Percentiles rank a stretch among this genome's conserved stretches.
Conservation (phyloP, 2,113 vertebrate genomes). For the Pitta sordida region DNA sequence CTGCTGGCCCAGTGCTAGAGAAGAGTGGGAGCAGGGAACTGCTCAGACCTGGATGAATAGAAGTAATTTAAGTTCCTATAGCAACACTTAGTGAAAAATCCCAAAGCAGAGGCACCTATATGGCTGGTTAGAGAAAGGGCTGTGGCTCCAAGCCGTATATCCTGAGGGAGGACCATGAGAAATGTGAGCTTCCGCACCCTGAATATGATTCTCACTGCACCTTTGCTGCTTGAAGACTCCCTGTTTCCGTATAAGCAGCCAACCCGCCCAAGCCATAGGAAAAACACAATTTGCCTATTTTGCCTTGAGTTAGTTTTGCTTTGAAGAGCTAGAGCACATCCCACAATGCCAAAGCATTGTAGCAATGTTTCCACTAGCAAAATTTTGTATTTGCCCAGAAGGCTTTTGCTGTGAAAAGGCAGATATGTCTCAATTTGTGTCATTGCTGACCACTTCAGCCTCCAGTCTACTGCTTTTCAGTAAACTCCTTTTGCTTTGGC, state of each 20-base stretch:
- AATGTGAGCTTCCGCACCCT: not conserved
- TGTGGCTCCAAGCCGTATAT: not conserved
- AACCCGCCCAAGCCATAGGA: not conserved
- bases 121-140: not conserved
- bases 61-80: not conserved
- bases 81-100: not conserved
- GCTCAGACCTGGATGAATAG: not conserved
- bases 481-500: not conserved
- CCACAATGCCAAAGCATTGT: not conserved
- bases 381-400: not conserved
- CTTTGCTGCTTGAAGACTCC: not conserved
- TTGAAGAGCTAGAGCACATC: not conserved
- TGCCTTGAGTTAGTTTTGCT: not conserved
- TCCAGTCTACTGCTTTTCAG: not conserved
- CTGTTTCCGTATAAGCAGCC: not conserved
- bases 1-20: not conserved
- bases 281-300: not conserved
- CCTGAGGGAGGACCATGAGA: not conserved
- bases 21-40: not conserved
- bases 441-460: not conserved
- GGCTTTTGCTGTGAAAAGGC: not conserved
- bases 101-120: not conserved
- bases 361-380: not conserved
- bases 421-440: not conserved
- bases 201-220: accelerated